Evolutionary conservation across 2,113 vertebrate species (phyloP), one percentile per base, ranked within the genome.

Genomic region (Labeo rohita): DNA sequence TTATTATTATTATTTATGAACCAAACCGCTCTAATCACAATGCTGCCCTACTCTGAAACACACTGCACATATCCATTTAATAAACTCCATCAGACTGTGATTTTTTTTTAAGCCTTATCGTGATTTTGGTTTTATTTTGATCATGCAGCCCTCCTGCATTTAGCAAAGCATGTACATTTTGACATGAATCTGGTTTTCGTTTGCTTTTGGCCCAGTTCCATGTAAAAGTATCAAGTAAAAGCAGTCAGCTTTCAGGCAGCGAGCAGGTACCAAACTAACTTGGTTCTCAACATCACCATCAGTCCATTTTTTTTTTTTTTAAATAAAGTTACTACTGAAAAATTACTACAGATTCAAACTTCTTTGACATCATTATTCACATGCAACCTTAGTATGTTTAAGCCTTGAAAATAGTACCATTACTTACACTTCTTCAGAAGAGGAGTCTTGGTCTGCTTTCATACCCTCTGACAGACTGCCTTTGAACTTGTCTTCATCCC

Each of bases 381-480:
- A 39, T 34, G 34, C 65, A 39, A 16, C 13, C 34, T 2, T 12
- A 68, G 34, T 68, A 74, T 9, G 4, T 43, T 45, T 2, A 74
- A 36, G 34, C 23, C 18, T n/a, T 50, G n/a, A 56, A 84, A 72
- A 15, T 9, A 73, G 4, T 13, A 9, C 63, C 1, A 23, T 13
- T 83, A 83, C 97, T 96, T 95, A 99, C 98, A 97, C 95, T 91
- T 99, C 98, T 89, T 96, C 98, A 65, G 94, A 97, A 3, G 98
- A 98, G 75, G 97, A 97, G 47, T 99, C 98, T 86, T 97, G 96
- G 88, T 98, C 98, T 0, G 90, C 95, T 90, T 99, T 99, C 98
- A 99, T 99, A 82, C 98, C 98, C 93, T 99, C 98, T 13, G 98
- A 99, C 63, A 99, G 96, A 85, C 98, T 99, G 74, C 98, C 98